These are phyloP conservation scores for Hormaphis cornu DNA, from an alignment of 1,140 invertebrate species.

Conservation along the genomic window DNA sequence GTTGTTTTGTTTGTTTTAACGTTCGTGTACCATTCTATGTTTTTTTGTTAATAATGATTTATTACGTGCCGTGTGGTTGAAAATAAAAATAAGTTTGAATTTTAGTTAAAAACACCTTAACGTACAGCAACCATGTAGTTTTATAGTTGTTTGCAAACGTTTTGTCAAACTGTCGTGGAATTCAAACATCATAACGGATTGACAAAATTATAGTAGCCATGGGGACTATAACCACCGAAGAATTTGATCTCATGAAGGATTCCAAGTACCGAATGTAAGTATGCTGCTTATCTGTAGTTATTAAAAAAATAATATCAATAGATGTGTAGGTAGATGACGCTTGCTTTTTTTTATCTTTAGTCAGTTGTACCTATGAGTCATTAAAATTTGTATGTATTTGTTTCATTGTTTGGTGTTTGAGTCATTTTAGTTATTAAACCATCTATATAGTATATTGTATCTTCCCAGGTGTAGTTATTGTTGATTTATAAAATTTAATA, in stretches of 20 bases:
- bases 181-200: not conserved
- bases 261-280: conserved; percentile 30
- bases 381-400: no score
- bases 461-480: no score
- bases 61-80: not conserved
- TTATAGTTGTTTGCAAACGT: not conserved
- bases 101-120: not conserved
- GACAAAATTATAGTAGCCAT: conserved; percentile 35
- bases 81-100: not conserved
- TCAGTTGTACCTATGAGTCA: no score
- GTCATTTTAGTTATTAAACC: no score
- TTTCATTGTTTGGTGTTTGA: no score
- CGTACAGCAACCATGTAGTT: not conserved
- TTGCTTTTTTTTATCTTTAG: not conserved
- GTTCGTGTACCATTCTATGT: not conserved
- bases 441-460: no score
- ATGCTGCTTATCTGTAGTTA: not conserved
- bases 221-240: conserved; percentile 44
- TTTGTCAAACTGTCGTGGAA: not conserved
- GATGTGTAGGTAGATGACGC: not conserved
- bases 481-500: no score
- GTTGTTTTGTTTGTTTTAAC: not conserved
- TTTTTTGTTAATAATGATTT: conserved; percentile 1
- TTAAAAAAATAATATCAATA: no score
- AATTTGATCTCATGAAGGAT: conserved; percentile 34